Percentiles rank a stretch among this genome's conserved stretches.
phyloP scores from a whole-genome alignment of 2,888 invertebrate genomes.

The Fragum sueziense region DNA sequence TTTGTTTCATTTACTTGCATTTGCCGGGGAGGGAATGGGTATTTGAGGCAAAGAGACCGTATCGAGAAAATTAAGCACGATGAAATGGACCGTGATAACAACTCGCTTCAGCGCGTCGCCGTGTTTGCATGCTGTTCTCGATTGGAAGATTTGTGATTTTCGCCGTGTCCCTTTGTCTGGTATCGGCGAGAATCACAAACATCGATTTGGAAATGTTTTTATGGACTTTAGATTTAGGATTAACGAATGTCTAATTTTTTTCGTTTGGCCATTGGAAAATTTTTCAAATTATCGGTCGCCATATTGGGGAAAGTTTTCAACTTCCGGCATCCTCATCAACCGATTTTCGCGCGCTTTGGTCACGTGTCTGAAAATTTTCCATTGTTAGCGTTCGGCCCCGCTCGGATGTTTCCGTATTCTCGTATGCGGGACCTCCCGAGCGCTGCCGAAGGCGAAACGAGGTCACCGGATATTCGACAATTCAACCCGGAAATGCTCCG shows the following conservation, averaged over 20 bases:
- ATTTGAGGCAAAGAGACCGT: neutral
- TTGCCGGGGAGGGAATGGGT: neutral
- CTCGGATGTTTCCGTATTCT: neutral
- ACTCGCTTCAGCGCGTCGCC: neutral
- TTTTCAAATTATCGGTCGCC: neutral
- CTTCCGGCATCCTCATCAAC: slow-evolving; percentile 2
- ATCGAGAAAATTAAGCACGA: neutral
- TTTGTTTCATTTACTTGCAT: neutral
- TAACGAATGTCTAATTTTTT: neutral
- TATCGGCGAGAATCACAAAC: neutral
- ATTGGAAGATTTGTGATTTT: neutral
- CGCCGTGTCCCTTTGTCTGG: neutral
- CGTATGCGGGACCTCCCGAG: neutral
- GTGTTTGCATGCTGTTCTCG: neutral
- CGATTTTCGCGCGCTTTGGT: neutral
- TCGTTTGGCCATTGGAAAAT: neutral
- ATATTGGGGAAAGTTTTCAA: neutral
- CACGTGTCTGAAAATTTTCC: neutral
- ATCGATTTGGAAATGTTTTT: slow-evolving; percentile 4
- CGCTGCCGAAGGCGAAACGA: neutral
- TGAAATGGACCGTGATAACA: neutral
- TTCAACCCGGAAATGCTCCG: neutral
- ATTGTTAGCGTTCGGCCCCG: neutral
- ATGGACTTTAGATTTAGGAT: neutral
- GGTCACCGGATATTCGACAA: neutral